phyloP scores from a whole-genome alignment of 2,797 vertebrate species.

The Simalia tracyae region DNA sequence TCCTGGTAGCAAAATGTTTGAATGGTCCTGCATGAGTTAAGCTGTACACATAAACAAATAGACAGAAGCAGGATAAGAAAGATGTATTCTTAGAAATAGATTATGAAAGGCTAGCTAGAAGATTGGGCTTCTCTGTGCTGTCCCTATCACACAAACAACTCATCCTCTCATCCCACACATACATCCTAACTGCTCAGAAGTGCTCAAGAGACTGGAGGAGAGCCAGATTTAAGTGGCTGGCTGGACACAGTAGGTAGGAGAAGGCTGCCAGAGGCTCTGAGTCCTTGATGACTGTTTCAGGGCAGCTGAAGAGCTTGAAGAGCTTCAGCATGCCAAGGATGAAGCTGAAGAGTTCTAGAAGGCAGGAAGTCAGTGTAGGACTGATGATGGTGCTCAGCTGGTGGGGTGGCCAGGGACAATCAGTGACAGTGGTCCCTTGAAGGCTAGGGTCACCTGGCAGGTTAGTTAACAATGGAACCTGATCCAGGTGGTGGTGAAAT shows the following conservation, averaged over 20 bases:
- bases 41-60: not conserved
- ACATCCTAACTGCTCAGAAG: not conserved
- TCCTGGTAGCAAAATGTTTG: not conserved
- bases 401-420: not conserved
- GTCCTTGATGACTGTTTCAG: not conserved
- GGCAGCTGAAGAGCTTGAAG: not conserved
- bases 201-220: not conserved
- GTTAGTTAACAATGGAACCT: not conserved
- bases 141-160: not conserved
- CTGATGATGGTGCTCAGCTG: not conserved
- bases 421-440: not conserved
- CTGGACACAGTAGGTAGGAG: not conserved
- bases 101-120: not conserved
- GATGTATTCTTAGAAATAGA: not conserved
- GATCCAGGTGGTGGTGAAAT: not conserved
- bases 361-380: not conserved
- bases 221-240: not conserved
- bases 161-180: not conserved
- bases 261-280: not conserved
- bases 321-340: not conserved
- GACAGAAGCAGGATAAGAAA: not conserved
- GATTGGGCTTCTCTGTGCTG: not conserved
- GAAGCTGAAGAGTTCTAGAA: not conserved
- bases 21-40: not conserved
- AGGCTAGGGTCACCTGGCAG: not conserved